phyloP scores from a whole-genome alignment of 2,888 invertebrate species.

The Lordiphosa andalusiaca region DNA sequence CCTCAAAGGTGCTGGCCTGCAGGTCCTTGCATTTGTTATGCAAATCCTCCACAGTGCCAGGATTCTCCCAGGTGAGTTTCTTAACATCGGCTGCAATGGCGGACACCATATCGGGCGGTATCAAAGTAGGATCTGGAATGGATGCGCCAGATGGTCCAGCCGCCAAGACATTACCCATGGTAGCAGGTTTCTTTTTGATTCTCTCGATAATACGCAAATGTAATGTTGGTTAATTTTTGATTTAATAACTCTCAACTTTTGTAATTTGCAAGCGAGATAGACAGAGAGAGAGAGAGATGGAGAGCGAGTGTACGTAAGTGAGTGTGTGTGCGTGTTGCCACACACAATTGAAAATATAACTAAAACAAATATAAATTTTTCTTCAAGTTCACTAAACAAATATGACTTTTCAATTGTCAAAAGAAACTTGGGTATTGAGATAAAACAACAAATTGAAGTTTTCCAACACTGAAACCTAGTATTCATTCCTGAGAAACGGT shows the following conservation, averaged over 20 bases:
- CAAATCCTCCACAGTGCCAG: conserved; percentile 96
- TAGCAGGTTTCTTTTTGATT: neutral
- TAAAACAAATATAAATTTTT: neutral
- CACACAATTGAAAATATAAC: conserved; percentile 1
- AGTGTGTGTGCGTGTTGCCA: neutral
- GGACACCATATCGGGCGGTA: conserved; percentile 1
- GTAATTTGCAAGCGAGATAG: neutral
- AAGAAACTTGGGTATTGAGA: too few species aligned
- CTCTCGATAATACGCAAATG: neutral
- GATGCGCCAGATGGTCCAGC: conserved; percentile 59
- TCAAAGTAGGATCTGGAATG: conserved; percentile 29
- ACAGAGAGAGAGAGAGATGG: neutral
- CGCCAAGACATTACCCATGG: conserved; percentile 80
- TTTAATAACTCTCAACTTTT: neutral
- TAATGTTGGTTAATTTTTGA: neutral
- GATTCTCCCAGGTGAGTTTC: conserved; percentile 83
- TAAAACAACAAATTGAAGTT: too few species aligned
- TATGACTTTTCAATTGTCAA: neutral
- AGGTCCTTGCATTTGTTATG: conserved; percentile 98
- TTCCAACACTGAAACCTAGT: too few species aligned
- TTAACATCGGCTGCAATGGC: conserved; percentile 30
- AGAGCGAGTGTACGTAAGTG: neutral
- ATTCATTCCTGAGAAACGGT: too few species aligned
- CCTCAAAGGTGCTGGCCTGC: conserved; percentile 97
- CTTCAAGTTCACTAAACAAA: neutral